These are phyloP conservation scores for Pelusios castaneus DNA, from an alignment of 2,113 vertebrate species.

Conservation along the genomic window DNA sequence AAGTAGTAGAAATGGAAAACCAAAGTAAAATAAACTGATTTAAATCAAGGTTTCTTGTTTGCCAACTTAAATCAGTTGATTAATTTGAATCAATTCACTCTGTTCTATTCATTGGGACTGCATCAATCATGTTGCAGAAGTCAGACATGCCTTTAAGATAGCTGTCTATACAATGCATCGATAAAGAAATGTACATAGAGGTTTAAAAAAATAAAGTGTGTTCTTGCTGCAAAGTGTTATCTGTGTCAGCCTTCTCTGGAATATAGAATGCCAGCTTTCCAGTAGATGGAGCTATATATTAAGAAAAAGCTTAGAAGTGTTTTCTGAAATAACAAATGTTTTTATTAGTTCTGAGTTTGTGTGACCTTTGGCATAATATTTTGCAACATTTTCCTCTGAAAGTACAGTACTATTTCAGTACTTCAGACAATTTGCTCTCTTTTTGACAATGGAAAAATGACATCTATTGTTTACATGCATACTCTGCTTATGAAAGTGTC, in stretches of 20 bases:
- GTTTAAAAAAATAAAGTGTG: not conserved
- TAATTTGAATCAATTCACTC: not conserved
- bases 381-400: not conserved
- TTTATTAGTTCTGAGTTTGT: not conserved
- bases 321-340: not conserved
- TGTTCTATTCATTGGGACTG: not conserved
- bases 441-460: not conserved
- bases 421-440: not conserved
- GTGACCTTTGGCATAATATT: slow-evolving; percentile 20
- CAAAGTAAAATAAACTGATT: not conserved
- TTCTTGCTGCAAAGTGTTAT: not conserved
- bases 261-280: not conserved
- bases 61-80: not conserved
- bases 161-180: accelerated
- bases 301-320: not conserved
- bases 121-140: not conserved
- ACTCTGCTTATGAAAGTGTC: not conserved
- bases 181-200: not conserved
- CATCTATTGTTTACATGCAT: not conserved
- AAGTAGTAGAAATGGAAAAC: not conserved
- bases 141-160: not conserved
- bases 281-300: not conserved
- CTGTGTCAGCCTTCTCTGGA: not conserved
- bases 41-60: not conserved
- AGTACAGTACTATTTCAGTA: not conserved